Base-by-base conservation (phyloP, 2,888 invertebrate species). In the Papilio elwesi region DNA sequence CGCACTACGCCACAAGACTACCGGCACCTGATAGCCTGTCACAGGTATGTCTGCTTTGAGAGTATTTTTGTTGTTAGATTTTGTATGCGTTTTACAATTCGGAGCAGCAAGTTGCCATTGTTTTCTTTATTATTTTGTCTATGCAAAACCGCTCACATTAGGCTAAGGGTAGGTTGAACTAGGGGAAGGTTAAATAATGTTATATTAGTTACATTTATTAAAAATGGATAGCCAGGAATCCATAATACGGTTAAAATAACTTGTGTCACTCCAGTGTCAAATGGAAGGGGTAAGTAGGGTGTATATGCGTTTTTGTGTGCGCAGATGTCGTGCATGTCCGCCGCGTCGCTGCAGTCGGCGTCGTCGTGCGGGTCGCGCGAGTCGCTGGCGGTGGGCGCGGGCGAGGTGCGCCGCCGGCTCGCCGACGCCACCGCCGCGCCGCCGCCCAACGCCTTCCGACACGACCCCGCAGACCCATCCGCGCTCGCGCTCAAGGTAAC, bases 391-490 rank as follows among this genome's bases (percentile, higher is more conserved):
- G 96, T 97, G 78, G 96, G 96, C 71, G 98, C 98, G 48, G 97
- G 97, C 59, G 98, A 98, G 82, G 98, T 98, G 80, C 94, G 98
- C 63, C 94, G 97, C 69, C 94, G 98, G 73, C 93, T 98, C 67
- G 97, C 97, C 0, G 97, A 98, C 89, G 97, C 97, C 52, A 94
- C 91, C n/a, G 90, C 89, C 70, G 92, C 91, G 78, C 90, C 88
- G 73, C 92, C 90, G 84, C 94, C 85, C 82, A 96, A 96, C 83
- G 96, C 97, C 16, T 97, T 98, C 87, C 95, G 97, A 82, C 97
- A 98, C 83, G 99, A 99, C 93, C 99, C 99, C 0, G 98, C 99
- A 83, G 99, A 99, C 93, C 99, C 99, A 0, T 99, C 99, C 57
- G 99, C 99, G 0, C 98, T 98, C 0, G 98, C 99, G 6, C 94